Evolutionary conservation across 2,888 invertebrate genomes (phyloP), one percentile per base, ranked within the genome.

Genomic region (Lobophora halterata): DNA sequence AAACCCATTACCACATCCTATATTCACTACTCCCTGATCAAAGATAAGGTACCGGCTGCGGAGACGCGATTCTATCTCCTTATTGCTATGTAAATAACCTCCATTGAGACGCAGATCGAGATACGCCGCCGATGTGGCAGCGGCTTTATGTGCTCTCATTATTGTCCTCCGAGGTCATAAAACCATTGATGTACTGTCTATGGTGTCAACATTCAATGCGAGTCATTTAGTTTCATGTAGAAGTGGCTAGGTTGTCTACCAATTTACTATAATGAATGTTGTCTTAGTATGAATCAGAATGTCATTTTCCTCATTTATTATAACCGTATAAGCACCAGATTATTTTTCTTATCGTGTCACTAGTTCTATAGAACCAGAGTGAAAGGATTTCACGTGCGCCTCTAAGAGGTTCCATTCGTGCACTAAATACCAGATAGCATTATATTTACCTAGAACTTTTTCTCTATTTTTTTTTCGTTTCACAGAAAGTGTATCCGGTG

Each of bases 21-120:
- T 19, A 3, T 29, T 43, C 29, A 1, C 1, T 4, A 10, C 25
- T 36, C 24, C 25, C 31, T 13, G 33, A 1, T 29, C 16, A 59
- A 51, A 79, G 83, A 82, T 81, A 81, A 79, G 75, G 66, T 57
- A 61, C 61, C 56, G 61, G 59, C 50, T 58, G 59, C 58, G 65
- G 66, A 67, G 68, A 61, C 71, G 69, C 59, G 64, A 69, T 71
- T 68, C 74, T 77, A 79, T 81, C 70, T 75, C 61, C 81, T 80
- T 83, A 82, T 83, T 83, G 82, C 78, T 82, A 82, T 81, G 82
- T 83, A 83, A 83, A 83, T 83, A 82, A 78, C 80, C 72, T 79
- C 80, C 77, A 77, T 80, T 79, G 73, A 82, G 72, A 71, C 74
- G 60, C 61, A 68, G 83, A 82, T 81, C 71, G 72, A 64, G 79